Percentiles rank a stretch among this genome's conserved stretches.
Conservation (phyloP, 2,888 invertebrate genomes). For the Sesamia inferens region DNA sequence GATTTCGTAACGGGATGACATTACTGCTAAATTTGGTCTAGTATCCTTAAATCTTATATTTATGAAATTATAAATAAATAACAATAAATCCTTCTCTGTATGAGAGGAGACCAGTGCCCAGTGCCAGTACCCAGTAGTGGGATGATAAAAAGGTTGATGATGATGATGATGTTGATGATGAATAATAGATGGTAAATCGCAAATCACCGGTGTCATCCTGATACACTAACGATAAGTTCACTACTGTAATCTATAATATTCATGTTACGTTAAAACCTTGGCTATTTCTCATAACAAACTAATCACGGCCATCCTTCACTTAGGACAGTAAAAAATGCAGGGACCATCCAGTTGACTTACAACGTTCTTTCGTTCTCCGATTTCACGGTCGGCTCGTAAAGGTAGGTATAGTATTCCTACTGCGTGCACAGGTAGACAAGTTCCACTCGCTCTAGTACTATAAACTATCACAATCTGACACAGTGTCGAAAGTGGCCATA, state of each 20-base stretch:
- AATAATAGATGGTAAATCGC: too few relatives aligned
- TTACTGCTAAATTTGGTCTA: too few relatives aligned
- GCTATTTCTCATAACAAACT: slow-evolving; percentile 44
- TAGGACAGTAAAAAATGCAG: slow-evolving; percentile 74
- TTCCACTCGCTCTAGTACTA: slow-evolving; percentile 13
- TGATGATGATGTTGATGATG: too few relatives aligned
- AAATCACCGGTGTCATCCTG: too few relatives aligned
- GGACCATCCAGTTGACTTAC: slow-evolving; percentile 77
- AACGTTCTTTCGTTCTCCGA: slow-evolving; percentile 73
- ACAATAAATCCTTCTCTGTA: too few relatives aligned
- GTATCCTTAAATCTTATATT: too few relatives aligned
- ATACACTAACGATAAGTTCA: not conserved
- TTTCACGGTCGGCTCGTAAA: slow-evolving; percentile 72
- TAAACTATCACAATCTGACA: slow-evolving; percentile 34
- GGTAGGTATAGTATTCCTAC: slow-evolving; percentile 54
- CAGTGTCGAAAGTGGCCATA: slow-evolving; percentile 18
- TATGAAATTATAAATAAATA: too few relatives aligned
- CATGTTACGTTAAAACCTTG: slow-evolving; percentile 1
- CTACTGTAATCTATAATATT: not conserved
- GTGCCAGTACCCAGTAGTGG: too few relatives aligned
- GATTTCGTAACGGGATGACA: too few relatives aligned
- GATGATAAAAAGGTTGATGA: too few relatives aligned
- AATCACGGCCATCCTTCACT: slow-evolving; percentile 65
- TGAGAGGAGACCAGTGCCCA: too few relatives aligned
- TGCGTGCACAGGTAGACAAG: slow-evolving; percentile 44